Base-by-base conservation (phyloP, 2,797 vertebrate species). In the Carcharodon carcharias region DNA sequence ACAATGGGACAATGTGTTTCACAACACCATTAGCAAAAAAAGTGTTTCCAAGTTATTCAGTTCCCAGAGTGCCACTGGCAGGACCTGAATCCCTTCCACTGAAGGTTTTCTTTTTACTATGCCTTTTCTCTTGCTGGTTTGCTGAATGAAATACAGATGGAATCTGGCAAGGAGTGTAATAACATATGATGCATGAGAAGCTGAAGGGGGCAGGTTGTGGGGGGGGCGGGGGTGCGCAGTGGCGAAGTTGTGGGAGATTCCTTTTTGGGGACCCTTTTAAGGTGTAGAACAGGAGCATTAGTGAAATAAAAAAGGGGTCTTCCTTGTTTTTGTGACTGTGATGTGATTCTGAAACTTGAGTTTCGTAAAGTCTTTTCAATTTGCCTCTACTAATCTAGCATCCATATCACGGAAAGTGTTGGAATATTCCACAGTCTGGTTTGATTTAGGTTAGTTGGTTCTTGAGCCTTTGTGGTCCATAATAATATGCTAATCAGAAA, bases 111-210 rank as follows among this genome's bases (percentile, higher is more conserved):
- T 61, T 88, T 54, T 77, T n/a, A 28, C 69, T 77, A 14, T 91
- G 56, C 31, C 93, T 95, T 95, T 95, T 40, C 93, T 69, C 4
- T 23, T 50, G 65, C 65, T 71, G 28, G 28, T 95, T 77, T 77
- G 69, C 67, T 77, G 69, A 95, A 95, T 95, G 45, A 56, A 95
- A 31, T 95, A 21, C 65, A 58, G 6, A 54, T 95, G 69, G 50
- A 28, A 56, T 95, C 50, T 93, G 94, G 67, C 23, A 95, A 73
- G 94, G 40, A 56, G 67, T 73, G 26, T 77, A 95, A 21, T 58
- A 77, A 4, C 26, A 95, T 45, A 73, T 31, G 40, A 56, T 54
- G 67, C 45, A 54, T 45, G 11, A 69, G 28, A 23, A 67, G 45
- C 45, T 77, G 50, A 54, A 28, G 26, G 5, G 54, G 35, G 71